Base-by-base conservation (phyloP, 2,888 invertebrate species). In the Caenorhabditis panamensis region DNA sequence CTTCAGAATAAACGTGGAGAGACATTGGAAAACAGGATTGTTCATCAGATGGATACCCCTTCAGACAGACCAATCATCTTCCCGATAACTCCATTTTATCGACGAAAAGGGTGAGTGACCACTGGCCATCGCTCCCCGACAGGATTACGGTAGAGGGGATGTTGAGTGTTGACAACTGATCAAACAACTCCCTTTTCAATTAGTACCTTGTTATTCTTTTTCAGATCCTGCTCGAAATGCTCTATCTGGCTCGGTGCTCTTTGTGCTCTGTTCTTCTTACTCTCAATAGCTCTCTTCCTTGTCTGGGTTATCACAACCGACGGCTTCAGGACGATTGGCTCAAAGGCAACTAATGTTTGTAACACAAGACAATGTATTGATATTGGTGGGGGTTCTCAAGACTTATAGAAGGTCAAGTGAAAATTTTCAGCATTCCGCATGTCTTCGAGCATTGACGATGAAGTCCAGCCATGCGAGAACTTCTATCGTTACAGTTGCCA, bases 401-500 rank as follows among this genome's bases (percentile, higher is more conserved):
- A 47, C 9, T 9, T 31, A 13, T 44, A 3, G 11, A 9, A 2
- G 16, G 9, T n/a, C 6, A n/a, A 53, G 22, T 16, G 9, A 20
- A 3, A 1, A 56, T 51, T 66, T 85, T 61, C 75, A 84, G 87
- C 87, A 16, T 86, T 84, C 22, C 85, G 84, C 49, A 28, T 85
- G 36, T 82, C 85, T 24, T 79, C 85, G 2, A 79, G 81, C 47
- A 78, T 86, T 58, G 86, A 87, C 64, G 83, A 84, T 49, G 71
- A 68, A 6, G 63, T 85, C 16, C 77, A 78, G 22, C 79, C 83
- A 2, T 87, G 87, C 68, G 82, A 85, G 47, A 87, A 87, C 75
- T 87, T 87, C 71, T 87, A 87, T 63, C 72, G 83, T 5, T 76
- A 81, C 68, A 67, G 83, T 1, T 87, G 87, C 51, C 76, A 79